Evolutionary conservation across 2,888 invertebrate species (phyloP).

Genomic region (Euspilapteryx auroguttella): DNA sequence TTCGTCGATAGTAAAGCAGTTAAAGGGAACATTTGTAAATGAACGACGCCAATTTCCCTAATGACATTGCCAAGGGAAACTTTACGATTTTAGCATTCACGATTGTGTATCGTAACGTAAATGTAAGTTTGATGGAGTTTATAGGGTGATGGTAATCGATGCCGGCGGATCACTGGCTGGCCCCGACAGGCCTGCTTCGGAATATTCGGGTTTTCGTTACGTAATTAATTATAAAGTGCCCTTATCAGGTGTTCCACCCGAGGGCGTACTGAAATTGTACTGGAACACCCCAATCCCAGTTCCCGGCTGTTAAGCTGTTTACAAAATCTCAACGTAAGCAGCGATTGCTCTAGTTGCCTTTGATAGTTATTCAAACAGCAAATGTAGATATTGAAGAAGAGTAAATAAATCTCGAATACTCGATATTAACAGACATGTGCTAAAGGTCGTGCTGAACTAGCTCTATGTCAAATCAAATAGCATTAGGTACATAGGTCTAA

Average conservation of each 20-base stretch:
- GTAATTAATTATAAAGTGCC: slow-evolving; percentile 45
- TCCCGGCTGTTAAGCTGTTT: too few species aligned
- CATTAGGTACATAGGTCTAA: too few species aligned
- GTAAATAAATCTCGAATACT: too few species aligned
- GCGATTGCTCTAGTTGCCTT: too few species aligned
- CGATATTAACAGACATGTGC: too few species aligned
- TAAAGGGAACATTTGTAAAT: slow-evolving; percentile 45
- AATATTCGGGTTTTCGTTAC: slow-evolving; percentile 22
- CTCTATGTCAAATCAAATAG: too few species aligned
- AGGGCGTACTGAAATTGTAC: slow-evolving; percentile 16
- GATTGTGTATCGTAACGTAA: slow-evolving; percentile 24
- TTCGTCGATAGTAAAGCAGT: slow-evolving; percentile 46
- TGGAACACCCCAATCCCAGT: too few species aligned
- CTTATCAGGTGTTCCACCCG: slow-evolving; percentile 29
- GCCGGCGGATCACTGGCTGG: too few species aligned
- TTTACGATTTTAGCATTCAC: slow-evolving; percentile 38
- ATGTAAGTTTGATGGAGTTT: background rate
- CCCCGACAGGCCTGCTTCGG: slow-evolving; percentile 17
- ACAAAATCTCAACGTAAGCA: too few species aligned
- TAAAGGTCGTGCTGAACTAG: too few species aligned
- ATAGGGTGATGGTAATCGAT: background rate
- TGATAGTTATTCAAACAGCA: too few species aligned
- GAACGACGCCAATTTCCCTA: slow-evolving; percentile 56
- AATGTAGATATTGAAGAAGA: too few species aligned
- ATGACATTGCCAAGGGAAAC: slow-evolving; percentile 56